phyloP scores from a whole-genome alignment of 2,113 vertebrate species.

The Calonectris borealis region DNA sequence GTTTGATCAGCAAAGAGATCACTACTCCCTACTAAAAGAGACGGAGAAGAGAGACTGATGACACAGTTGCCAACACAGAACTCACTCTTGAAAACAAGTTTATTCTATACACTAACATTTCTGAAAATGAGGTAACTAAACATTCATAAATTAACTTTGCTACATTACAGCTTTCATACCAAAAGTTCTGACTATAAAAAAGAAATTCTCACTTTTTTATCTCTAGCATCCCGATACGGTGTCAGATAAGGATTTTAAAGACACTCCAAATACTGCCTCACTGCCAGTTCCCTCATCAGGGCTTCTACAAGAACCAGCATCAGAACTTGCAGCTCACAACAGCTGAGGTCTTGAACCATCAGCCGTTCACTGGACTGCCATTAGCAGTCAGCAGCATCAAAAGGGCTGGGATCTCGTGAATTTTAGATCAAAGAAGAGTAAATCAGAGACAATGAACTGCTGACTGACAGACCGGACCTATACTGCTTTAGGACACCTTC shows the following conservation, averaged over 20 bases:
- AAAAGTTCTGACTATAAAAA: not conserved
- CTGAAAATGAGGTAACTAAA: not conserved
- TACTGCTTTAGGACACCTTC: not conserved
- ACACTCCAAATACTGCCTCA: not conserved
- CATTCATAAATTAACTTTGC: not conserved
- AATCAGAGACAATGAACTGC: not conserved
- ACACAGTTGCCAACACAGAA: not conserved
- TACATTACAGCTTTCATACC: rapidly evolving
- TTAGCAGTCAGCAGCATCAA: not conserved
- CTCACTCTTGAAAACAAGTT: not conserved
- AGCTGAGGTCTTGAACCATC: not conserved
- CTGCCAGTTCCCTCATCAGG: not conserved
- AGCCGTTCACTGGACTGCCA: not conserved
- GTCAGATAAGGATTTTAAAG: not conserved
- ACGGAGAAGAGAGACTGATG: not conserved
- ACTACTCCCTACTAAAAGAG: not conserved
- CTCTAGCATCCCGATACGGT: rapidly evolving
- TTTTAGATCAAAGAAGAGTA: not conserved
- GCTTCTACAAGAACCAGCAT: not conserved
- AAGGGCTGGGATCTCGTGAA: not conserved
- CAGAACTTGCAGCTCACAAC: not conserved
- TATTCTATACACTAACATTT: not conserved
- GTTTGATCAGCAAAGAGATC: not conserved
- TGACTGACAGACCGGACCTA: not conserved
- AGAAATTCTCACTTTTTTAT: not conserved